Base-by-base conservation (phyloP, 1,140 invertebrate species). In the Drosophila micromelanica region DNA sequence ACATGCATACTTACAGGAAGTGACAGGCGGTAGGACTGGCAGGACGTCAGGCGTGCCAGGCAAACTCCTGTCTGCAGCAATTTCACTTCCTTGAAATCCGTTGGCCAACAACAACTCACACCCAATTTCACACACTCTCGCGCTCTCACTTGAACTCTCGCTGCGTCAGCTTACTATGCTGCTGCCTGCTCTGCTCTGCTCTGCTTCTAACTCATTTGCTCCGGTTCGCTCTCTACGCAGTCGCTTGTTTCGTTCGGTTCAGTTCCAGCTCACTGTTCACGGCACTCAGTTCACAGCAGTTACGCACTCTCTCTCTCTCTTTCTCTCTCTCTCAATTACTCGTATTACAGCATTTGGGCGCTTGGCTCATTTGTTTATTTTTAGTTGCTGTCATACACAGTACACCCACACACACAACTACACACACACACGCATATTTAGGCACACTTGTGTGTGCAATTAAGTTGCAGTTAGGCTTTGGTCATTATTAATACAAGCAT, bases 81-180 rank as follows among this genome's bases (percentile, higher is more conserved):
- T 90, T 89, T 90, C 60, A 89, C 84, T 89, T 89, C 84, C 84
- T 89, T 89, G 76, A 89, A 89, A 87, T 89, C 78, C 78, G 82
- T 87, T 70, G 52, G 30, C 35, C 49, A 68, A 68, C 71, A 69
- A 42, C 51, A 74, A 55, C 61, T 55, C 55, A 45, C 55, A 63
- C 61, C 40, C 37, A 62, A 42, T 51, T 38, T 9, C 7, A 49
- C 59, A 51, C 38, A 38, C 59, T 27, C 32, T 48, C 11, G 2
- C 38, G 20, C 54, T 27, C 27, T 32, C 30, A 7, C 15, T 52
- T 57, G 15, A 42, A 43, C 46, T 55, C 43, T 56, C 45, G 32
- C 45, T 23, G 5, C 11, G 13, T 37, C 5, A 23, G 64, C 45
- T 49, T 61, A 42, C 4, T 51, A 30, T 52, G 46, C 55, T 67